Conservation (phyloP, 2,113 vertebrate genomes). For the Amazona vittata region DNA sequence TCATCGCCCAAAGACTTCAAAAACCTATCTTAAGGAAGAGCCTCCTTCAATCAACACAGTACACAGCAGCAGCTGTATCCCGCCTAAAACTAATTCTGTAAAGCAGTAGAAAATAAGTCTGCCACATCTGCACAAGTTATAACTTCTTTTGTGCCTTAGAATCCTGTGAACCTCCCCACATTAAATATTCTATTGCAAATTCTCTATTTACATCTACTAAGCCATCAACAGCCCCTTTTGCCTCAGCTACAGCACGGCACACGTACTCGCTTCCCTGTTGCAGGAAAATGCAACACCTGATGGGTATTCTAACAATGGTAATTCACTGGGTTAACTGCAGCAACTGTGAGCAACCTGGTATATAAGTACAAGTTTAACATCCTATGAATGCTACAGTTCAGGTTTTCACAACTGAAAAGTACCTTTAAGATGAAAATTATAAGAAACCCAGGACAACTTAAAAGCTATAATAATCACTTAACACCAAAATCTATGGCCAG, state of each 20-base stretch:
- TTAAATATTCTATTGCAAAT: background rate
- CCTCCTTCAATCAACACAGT: background rate
- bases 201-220: background rate
- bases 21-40: background rate
- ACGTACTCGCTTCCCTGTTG: accelerated
- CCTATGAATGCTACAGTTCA: background rate
- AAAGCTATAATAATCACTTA: background rate
- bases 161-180: background rate
- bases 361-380: background rate
- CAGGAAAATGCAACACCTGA: background rate
- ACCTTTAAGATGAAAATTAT: background rate
- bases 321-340: background rate
- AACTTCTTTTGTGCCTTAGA: background rate
- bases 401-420: background rate
- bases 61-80: background rate
- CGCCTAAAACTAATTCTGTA: background rate
- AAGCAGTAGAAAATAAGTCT: background rate
- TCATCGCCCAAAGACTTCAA: background rate
- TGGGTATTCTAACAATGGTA: background rate
- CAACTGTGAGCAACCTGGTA: background rate
- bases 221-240: background rate
- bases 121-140: background rate
- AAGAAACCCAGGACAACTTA: background rate
- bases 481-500: background rate
- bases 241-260: background rate